A percentile compares a stretch with the other conserved stretches of the same genome.
Evolutionary conservation across 2,113 vertebrate species (phyloP).

Genomic region (Bucco capensis): DNA sequence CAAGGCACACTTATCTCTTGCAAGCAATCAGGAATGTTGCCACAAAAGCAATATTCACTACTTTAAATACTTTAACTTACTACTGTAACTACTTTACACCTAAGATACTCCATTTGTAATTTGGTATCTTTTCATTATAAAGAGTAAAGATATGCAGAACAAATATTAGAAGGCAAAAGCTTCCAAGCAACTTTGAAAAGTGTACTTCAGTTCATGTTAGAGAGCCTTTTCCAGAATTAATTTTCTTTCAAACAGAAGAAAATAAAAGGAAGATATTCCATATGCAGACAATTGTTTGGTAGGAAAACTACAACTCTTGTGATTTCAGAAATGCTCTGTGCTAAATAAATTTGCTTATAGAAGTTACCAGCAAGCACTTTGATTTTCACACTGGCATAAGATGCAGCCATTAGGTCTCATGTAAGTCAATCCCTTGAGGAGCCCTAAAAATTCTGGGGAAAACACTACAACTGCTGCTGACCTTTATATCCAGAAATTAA

Average conservation of each 20-base stretch:
- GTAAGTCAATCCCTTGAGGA: background rate
- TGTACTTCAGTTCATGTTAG: background rate
- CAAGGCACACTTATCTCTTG: background rate
- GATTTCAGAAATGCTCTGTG: background rate
- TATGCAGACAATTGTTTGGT: background rate
- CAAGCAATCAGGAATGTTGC: background rate
- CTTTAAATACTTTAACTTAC: too few species aligned
- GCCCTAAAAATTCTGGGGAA: background rate
- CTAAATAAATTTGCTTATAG: background rate
- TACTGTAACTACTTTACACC: background rate
- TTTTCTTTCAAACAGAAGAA: background rate
- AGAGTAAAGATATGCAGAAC: background rate
- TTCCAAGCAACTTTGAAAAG: background rate
- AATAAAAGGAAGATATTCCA: background rate
- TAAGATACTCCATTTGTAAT: background rate
- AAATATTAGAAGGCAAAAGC: background rate
- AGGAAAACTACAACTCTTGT: background rate
- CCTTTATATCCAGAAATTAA: slow-evolving; percentile 35
- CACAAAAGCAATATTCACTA: background rate
- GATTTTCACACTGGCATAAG: background rate
- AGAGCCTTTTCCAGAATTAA: background rate
- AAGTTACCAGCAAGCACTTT: background rate
- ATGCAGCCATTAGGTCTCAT: background rate
- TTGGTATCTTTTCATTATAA: background rate
- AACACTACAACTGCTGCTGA: slow-evolving; percentile 11